phyloP scores from a whole-genome alignment of 2,888 invertebrate species.

The Luffia ferchaultella region DNA sequence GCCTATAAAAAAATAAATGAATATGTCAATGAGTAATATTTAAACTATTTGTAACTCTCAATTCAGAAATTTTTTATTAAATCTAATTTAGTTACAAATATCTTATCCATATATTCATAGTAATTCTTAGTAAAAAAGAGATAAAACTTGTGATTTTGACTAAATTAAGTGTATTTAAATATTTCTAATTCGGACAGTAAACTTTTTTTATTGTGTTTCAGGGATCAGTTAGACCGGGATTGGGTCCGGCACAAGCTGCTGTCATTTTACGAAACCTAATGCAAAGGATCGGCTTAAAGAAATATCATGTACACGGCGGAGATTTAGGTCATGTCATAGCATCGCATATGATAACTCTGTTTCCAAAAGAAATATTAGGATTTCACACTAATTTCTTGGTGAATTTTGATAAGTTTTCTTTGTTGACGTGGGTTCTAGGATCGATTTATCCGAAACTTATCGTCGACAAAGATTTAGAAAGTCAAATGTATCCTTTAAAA shows the following conservation, averaged over 20 bases:
- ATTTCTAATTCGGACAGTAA: no score
- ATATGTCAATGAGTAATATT: no score
- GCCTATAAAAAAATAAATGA: no score
- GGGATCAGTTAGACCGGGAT: conserved; percentile 66
- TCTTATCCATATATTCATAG: no score
- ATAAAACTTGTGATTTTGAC: no score
- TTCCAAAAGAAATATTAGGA: conserved; percentile 64
- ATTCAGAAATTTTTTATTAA: no score
- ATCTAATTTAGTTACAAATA: no score
- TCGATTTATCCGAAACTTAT: conserved; percentile 56
- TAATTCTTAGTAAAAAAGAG: no score
- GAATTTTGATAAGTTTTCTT: conserved; percentile 26
- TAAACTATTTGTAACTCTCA: no score
- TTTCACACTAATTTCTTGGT: conserved; percentile 73
- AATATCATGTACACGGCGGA: conserved; percentile 77
- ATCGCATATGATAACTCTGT: conserved; percentile 68
- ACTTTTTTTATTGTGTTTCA: conserved; percentile 21
- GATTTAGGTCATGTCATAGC: conserved; percentile 78
- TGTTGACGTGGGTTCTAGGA: conserved; percentile 43
- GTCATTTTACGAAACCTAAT: conserved; percentile 75
- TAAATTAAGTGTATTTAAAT: no score
- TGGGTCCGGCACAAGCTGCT: conserved; percentile 63
- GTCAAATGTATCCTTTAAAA: conserved; percentile 58
- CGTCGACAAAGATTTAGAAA: conserved; percentile 42
- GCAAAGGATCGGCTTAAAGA: conserved; percentile 69